phyloP scores from a whole-genome alignment of 2,797 vertebrate genomes.

The Scleropages formosus region DNA sequence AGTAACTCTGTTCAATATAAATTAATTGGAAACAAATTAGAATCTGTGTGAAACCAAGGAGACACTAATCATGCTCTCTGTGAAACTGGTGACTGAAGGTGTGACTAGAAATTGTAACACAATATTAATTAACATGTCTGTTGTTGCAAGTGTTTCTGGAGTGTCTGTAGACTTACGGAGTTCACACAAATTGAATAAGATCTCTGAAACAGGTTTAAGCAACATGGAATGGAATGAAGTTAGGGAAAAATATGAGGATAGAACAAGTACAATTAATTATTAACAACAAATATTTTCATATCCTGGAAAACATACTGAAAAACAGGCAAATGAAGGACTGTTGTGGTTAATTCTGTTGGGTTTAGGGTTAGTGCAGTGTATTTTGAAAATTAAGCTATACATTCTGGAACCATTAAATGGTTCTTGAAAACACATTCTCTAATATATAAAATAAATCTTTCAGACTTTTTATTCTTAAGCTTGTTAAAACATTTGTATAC shows the following conservation, averaged over 20 bases:
- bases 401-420: background rate
- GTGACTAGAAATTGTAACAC: background rate
- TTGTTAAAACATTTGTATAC: constrained; percentile 7
- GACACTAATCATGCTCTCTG: too few relatives aligned
- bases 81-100: too few relatives aligned
- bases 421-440: background rate
- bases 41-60: too few relatives aligned
- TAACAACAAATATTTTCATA: background rate
- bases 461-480: background rate
- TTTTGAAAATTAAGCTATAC: background rate
- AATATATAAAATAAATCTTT: constrained; percentile 5
- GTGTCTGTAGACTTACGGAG: background rate
- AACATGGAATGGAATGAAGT: background rate
- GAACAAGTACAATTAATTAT: background rate
- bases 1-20: too few relatives aligned
- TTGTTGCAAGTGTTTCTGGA: background rate
- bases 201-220: constrained; percentile 16
- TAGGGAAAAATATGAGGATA: background rate
- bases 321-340: background rate
- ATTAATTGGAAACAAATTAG: too few relatives aligned
- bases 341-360: background rate
- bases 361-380: constrained; percentile 7
- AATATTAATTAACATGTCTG: constrained; percentile 4
- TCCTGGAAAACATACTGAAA: background rate
- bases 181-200: constrained; percentile 16